Evolutionary conservation across 1,140 invertebrate genomes (phyloP), one percentile per base, ranked within the genome.

Genomic region (Cherax destructor): DNA sequence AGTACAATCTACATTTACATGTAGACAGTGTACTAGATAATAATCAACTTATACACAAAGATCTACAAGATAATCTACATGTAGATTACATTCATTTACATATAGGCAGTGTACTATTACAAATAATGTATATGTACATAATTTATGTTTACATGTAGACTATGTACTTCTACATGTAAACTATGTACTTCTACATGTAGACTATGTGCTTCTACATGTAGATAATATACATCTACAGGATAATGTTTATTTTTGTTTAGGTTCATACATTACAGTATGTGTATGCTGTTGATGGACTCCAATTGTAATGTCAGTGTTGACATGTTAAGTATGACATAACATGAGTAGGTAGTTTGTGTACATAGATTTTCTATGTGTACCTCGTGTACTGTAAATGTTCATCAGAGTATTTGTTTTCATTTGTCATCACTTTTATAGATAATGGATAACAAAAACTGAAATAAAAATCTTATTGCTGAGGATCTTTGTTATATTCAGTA

Each of bases 331-430:
- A 74, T 50, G 41, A 65, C 69, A 85, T 85, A 85, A 85, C 69
- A 61, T 30, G n/a, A 74, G 83, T 85, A 85, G 83, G 59, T 85
- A 85, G 83, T 85, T 72, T 85, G 49, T 85, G 83, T 85, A 85
- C 83, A 85, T 85, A 85, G 61, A 85, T 85, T 85, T 85, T 85
- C 83, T 85, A 85, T 85, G 83, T 85, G 83, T 85, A 69, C 83
- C 83, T 85, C 74, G 83, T 85, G 65, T 72, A 85, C 83, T 85
- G 83, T 85, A 85, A 85, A 85, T 85, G 83, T 85, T 85, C 74
- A 85, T 85, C 30, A 85, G 24, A 85, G 49, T 85, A 85, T 74
- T 85, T 85, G 83, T 85, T 85, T 85, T 85, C 65, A 72, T 76
- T 85, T 85, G 83, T 72, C 83, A 85, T 85, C 83, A 85, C 65